These are phyloP conservation scores for Aporrectodea caliginosa DNA, from an alignment of 1,140 invertebrate species.

Conservation along the genomic window DNA sequence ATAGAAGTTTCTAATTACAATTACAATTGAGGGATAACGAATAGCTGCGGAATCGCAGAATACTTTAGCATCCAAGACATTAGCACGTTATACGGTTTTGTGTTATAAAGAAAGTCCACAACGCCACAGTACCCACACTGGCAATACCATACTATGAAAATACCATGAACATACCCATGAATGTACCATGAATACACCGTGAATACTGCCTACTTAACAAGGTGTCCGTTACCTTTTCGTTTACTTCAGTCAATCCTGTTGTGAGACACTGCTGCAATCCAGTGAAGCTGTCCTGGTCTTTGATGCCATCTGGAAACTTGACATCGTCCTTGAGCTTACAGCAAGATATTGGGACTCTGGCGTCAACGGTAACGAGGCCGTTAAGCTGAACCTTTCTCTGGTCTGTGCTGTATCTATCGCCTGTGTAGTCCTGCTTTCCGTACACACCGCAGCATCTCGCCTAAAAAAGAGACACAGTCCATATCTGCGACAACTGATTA, in stretches of 20 bases:
- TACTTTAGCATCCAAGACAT: not conserved
- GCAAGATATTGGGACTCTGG: not conserved
- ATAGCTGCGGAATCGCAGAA: too few relatives aligned
- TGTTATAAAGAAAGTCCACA: not conserved
- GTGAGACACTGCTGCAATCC: not conserved
- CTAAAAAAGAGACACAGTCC: not conserved
- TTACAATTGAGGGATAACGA: too few relatives aligned
- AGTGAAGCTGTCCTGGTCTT: not conserved
- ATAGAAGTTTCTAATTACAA: too few relatives aligned
- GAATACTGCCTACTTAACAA: too few relatives aligned
- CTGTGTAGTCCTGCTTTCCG: not conserved
- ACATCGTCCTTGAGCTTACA: not conserved
- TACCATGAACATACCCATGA: too few relatives aligned
- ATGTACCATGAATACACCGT: too few relatives aligned
- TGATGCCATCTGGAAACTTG: not conserved
- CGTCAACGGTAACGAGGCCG: not conserved
- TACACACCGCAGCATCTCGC: not conserved
- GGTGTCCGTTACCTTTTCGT: too few relatives aligned
- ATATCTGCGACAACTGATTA: not conserved
- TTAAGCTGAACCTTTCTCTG: not conserved
- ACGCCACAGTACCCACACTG: not conserved
- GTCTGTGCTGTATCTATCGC: not conserved
- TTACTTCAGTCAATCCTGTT: too few relatives aligned
- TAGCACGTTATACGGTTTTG: not conserved
- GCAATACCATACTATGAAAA: not conserved